phyloP scores from a whole-genome alignment of 1,140 invertebrate species.

The Drosophila tristis region DNA sequence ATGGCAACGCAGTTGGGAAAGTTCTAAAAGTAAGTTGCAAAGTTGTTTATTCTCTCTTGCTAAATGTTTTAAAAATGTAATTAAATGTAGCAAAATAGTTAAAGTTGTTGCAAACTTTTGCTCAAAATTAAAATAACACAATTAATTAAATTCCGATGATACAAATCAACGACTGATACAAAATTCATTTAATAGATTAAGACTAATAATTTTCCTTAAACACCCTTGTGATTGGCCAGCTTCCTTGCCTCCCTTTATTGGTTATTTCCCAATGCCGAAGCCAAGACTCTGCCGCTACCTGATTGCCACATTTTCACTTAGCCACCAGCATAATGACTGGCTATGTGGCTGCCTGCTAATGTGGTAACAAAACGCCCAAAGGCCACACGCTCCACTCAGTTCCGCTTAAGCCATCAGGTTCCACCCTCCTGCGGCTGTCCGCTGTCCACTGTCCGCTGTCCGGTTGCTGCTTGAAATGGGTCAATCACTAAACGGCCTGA shows the following conservation, averaged over 20 bases:
- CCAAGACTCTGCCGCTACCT: background rate
- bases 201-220: no score
- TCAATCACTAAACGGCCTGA: slow-evolving; percentile 62
- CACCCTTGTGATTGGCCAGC: slow-evolving; percentile 7
- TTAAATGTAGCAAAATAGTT: background rate
- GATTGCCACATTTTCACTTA: slow-evolving; percentile 35
- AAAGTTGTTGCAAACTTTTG: background rate
- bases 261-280: slow-evolving; percentile 9
- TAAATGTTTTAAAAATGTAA: background rate
- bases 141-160: background rate
- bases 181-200: no score
- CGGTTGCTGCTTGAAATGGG: slow-evolving; percentile 58
- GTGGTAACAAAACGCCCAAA: slow-evolving; percentile 56
- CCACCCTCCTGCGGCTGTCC: slow-evolving; percentile 29
- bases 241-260: slow-evolving; percentile 3
- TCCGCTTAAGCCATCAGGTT: no score
- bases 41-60: slow-evolving; percentile 2
- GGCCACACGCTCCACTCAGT: slow-evolving; percentile 12
- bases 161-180: background rate
- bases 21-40: slow-evolving; percentile 59
- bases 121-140: background rate
- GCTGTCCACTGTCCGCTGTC: background rate
- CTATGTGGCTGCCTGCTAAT: slow-evolving; percentile 53
- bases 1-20: slow-evolving; percentile 51
- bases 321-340: slow-evolving; percentile 36